These are phyloP conservation scores for Drosophila auraria DNA, from an alignment of 1,140 invertebrate species.

Conservation along the genomic window DNA sequence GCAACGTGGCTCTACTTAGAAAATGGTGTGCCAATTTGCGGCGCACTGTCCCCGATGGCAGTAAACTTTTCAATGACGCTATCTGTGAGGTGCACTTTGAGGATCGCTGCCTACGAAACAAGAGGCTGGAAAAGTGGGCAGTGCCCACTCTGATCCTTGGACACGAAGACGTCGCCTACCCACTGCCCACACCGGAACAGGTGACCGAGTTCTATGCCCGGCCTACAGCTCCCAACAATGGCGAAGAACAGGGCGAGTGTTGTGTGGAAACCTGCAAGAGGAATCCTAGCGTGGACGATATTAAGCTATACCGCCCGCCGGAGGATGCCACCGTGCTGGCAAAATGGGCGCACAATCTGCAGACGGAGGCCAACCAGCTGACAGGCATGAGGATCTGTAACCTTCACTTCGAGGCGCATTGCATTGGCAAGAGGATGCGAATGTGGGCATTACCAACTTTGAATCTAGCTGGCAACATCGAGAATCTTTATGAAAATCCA, in stretches of 20 bases:
- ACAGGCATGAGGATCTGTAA: slow-evolving; percentile 70
- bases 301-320: slow-evolving; percentile 76
- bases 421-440: slow-evolving; percentile 79
- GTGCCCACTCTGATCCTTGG: slow-evolving; percentile 73
- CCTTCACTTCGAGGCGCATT: slow-evolving; percentile 76
- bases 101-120: slow-evolving; percentile 77
- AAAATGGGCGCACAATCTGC: slow-evolving; percentile 80
- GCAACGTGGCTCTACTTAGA: slow-evolving; percentile 64
- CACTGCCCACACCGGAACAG: slow-evolving; percentile 68
- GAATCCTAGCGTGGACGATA: slow-evolving; percentile 78
- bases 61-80: slow-evolving; percentile 77
- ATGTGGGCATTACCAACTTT: slow-evolving; percentile 80
- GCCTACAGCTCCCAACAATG: slow-evolving; percentile 72
- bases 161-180: slow-evolving; percentile 68
- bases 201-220: slow-evolving; percentile 72
- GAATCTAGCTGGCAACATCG: slow-evolving; percentile 69
- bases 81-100: slow-evolving; percentile 82
- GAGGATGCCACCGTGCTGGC: slow-evolving; percentile 67
- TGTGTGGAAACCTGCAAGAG: slow-evolving; percentile 77
- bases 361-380: slow-evolving; percentile 57
- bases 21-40: slow-evolving; percentile 80
- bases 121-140: slow-evolving; percentile 79
- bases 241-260: slow-evolving; percentile 79
- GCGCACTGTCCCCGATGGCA: slow-evolving; percentile 75
- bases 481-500: slow-evolving; percentile 79